These are phyloP conservation scores for Crotalus horridus DNA, from an alignment of 2,113 vertebrate genomes.

Conservation along the genomic window DNA sequence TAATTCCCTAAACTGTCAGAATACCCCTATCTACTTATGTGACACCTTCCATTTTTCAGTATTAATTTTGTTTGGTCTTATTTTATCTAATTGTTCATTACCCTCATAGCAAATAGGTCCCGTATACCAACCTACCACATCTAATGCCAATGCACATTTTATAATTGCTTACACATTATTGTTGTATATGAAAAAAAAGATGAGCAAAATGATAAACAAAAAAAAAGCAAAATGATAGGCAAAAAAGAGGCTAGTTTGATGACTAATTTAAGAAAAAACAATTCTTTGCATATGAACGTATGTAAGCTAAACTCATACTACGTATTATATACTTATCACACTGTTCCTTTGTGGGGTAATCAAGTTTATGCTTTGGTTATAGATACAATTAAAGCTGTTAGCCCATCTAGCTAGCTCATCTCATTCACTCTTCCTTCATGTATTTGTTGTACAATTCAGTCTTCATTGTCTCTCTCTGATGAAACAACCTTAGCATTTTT, in stretches of 20 bases:
- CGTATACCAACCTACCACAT: not conserved
- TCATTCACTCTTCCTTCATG: not conserved
- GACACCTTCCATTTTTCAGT: not conserved
- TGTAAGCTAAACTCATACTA: not conserved
- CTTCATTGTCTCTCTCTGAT: not conserved
- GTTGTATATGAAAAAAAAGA: not conserved
- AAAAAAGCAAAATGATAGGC: not conserved
- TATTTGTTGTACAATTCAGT: not conserved
- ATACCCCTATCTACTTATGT: not conserved
- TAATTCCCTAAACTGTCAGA: not conserved
- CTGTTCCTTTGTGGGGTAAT: not conserved
- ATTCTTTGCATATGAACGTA: not conserved
- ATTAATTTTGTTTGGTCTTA: not conserved
- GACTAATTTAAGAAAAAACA: not conserved
- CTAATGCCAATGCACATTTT: not conserved
- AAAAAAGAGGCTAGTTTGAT: not conserved
- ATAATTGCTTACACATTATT: not conserved
- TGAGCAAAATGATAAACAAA: not conserved
- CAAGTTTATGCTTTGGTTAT: not conserved
- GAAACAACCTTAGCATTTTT: not conserved
- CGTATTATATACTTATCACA: not conserved
- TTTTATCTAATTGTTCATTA: not conserved
- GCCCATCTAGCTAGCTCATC: not conserved
- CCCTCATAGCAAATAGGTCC: not conserved
- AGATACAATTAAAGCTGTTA: not conserved